Evolutionary conservation across 2,888 invertebrate genomes (phyloP), one percentile per base, ranked within the genome.

Genomic region (Chorisops tibialis): DNA sequence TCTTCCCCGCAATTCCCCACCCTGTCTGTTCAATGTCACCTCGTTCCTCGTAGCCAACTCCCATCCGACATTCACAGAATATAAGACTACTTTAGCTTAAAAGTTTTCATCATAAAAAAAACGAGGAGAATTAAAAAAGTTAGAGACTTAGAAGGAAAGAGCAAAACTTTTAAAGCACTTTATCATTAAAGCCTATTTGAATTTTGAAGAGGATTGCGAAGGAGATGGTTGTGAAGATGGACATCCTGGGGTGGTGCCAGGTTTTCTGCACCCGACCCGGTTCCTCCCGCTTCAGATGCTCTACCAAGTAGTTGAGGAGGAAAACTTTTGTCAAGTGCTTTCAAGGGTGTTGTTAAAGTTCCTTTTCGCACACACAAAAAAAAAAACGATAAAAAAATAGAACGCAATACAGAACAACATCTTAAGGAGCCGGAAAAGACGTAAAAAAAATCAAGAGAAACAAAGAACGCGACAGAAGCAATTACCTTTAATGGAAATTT

Each of bases 171-270:
- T 19, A 54, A 62, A 30, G 65, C 65, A 63, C 67, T 68, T 39
- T 63, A 62, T 61, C 63, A 68, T 61, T 67, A 67, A 58, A 67
- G 67, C 45, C 63, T 68, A 22, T 67, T 65, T 58, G 63, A 68
- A 64, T 68, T 68, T 63, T 59, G 61, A 11, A 63, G 59, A n/a
- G 59, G 59, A 30, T 43, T 18, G 18, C 12, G 59, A 12, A 14
- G 19, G 51, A 18, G 48, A 22, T 1, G 54, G 50, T 2, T 47
- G 61, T 19, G 37, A 1, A 35, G n/a, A 21, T 51, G 50, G 59
- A 52, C 1, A 11, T 64, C 18, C 43, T 58, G 61, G 5, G 49
- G 47, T n/a, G 60, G 54, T 16, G 16, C 38, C 19, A 43, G 18
- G 12, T 41, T 18, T 9, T 19, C n/a, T 43, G 43, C 43, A 41